Base-by-base conservation (phyloP, 2,113 vertebrate genomes). In the Miniopterus natalensis region DNA sequence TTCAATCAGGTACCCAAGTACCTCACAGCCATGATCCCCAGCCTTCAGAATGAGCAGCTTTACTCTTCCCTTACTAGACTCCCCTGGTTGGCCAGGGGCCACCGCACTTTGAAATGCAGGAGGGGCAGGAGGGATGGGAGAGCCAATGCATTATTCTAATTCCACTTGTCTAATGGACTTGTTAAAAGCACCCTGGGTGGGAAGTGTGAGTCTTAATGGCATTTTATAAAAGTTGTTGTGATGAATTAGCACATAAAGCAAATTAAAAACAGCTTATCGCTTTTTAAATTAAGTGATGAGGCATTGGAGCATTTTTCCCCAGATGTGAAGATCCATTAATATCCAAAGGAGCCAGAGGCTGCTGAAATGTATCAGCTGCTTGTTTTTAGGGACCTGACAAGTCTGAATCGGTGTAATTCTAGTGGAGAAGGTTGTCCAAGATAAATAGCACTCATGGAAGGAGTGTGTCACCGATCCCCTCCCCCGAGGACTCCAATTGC, bases 241-340 rank as follows among this genome's bases (percentile, higher is more conserved):
- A 96, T 88, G 66, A 96, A 97, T 97, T 96, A 92, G 70, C 88
- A 89, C 90, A 94, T 92, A 91, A 97, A 96, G 59, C 85, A 96
- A 97, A 98, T 96, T 97, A 96, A 94, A 97, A 97, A 94, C 86
- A 95, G 78, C 84, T 97, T 97, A 94, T 90, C 14, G 0, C 94
- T 95, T 97, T 96, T 94, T 84, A 91, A 97, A 92, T 92, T 96
- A 93, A 78, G 88, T 94, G 88, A 61, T 87, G 15, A 25, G 79
- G 25, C 57, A 31, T 57, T 95, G 47, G 21, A 91, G 51, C 74
- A n/a, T 78, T 94, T 97, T 97, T 36, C n/a, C 96, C 18, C 94
- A 97, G 90, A 93, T 14, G 4, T 70, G 68, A 65, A 2, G 3
- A 80, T 89, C 78, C 95, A 78, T 92, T 97, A 95, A 12, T 40